Evolutionary conservation across 2,797 vertebrate species (phyloP).

Genomic region (Petrocephalus sullivani): DNA sequence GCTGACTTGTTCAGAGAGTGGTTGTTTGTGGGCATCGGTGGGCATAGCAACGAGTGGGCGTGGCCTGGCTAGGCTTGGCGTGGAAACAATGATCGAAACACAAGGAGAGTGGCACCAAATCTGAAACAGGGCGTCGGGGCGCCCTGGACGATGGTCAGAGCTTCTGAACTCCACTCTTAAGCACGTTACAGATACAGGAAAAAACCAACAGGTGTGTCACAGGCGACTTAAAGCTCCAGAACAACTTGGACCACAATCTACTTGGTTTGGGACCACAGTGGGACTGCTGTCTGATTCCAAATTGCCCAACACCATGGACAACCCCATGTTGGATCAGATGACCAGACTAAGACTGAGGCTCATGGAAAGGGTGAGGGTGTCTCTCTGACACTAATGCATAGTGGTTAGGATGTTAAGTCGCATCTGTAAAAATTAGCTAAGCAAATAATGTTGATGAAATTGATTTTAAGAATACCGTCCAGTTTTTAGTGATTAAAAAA

Average conservation of each 20-base stretch:
- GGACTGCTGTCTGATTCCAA: not conserved
- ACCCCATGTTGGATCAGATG: slow-evolving; percentile 65
- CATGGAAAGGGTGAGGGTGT: slow-evolving; percentile 66
- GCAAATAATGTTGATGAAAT: not conserved
- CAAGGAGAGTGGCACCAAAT: not conserved
- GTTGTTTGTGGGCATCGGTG: slow-evolving; percentile 36
- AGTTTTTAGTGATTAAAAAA: not conserved
- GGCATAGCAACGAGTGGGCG: slow-evolving; percentile 45
- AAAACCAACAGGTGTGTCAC: not conserved
- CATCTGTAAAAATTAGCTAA: not conserved
- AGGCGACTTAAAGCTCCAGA: not conserved
- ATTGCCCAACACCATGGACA: slow-evolving; percentile 46
- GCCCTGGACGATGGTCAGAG: not conserved
- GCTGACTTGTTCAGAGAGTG: slow-evolving; percentile 25
- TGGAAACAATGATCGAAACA: slow-evolving; percentile 22
- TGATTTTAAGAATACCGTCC: not conserved
- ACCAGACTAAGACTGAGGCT: slow-evolving; percentile 65
- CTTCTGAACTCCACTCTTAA: not conserved
- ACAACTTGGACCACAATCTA: not conserved
- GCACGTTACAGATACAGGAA: not conserved
- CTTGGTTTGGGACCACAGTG: not conserved
- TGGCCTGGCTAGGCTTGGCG: slow-evolving; percentile 9
- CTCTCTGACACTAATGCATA: not conserved
- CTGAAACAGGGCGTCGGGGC: not conserved
- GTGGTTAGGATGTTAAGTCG: not conserved